phyloP scores from a whole-genome alignment of 2,888 invertebrate species.

The Tinea trinotella region DNA sequence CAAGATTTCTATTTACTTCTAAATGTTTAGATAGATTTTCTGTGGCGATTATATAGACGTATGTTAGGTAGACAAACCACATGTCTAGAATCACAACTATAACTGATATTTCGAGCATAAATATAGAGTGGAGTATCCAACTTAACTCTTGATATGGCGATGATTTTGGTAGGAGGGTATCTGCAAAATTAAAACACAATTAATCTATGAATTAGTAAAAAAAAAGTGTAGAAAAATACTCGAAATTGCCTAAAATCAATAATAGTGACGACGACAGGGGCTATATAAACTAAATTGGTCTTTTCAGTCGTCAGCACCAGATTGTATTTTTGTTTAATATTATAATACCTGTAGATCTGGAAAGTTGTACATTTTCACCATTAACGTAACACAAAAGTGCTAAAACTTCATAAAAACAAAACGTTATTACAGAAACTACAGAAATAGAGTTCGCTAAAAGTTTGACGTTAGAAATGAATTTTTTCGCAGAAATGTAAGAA shows the following conservation, averaged over 20 bases:
- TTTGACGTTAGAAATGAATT: constrained; percentile 4
- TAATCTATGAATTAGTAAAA: too few species aligned
- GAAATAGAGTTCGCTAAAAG: background rate
- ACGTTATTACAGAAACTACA: constrained; percentile 5
- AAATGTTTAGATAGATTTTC: background rate
- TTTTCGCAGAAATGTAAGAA: background rate
- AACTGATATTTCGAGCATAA: background rate
- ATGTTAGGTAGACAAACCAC: background rate
- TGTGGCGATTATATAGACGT: background rate
- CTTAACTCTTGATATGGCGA: background rate
- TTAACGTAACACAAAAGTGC: constrained; percentile 3
- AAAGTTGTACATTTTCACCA: background rate
- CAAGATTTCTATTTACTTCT: background rate
- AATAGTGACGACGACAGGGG: too few species aligned
- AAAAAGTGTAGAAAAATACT: too few species aligned
- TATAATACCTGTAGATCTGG: background rate
- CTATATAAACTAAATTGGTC: too few species aligned
- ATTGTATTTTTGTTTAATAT: too few species aligned
- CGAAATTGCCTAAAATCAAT: too few species aligned
- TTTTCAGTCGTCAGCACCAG: too few species aligned
- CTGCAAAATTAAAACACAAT: background rate
- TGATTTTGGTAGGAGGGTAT: background rate
- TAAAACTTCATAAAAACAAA: constrained; percentile 8
- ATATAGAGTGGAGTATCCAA: background rate
- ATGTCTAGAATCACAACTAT: background rate